phyloP scores from a whole-genome alignment of 2,888 invertebrate species.

The Drosophila tripunctata region DNA sequence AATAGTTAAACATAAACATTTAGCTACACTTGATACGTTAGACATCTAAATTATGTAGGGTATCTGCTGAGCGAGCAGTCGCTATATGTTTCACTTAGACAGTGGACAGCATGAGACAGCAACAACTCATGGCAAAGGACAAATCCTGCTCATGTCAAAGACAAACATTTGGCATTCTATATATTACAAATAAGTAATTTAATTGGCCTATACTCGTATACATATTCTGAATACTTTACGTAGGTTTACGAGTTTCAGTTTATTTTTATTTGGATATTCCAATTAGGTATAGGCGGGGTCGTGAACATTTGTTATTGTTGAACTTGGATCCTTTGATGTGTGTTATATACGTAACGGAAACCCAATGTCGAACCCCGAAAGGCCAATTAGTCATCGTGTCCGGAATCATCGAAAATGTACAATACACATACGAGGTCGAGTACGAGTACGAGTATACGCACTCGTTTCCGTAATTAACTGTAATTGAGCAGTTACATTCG shows the following conservation, averaged over 20 bases:
- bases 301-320: constrained; percentile 20
- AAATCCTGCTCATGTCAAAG: neutral
- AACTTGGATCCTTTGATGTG: constrained; percentile 22
- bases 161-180: constrained; percentile 31
- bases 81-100: constrained; percentile 6
- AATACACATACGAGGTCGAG: neutral
- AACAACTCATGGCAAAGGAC: neutral
- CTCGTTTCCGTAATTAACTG: constrained; percentile 24
- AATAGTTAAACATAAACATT: neutral
- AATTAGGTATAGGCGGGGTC: constrained; percentile 12
- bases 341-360: constrained; percentile 7
- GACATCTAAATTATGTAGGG: neutral
- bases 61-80: constrained; percentile 3
- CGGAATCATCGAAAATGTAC: neutral
- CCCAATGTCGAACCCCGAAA: constrained; percentile 2
- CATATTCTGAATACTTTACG: neutral
- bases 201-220: constrained; percentile 37
- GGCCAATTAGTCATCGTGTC: constrained; percentile 39
- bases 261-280: constrained; percentile 13
- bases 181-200: constrained; percentile 32
- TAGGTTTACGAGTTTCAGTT: neutral
- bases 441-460: too few species aligned
- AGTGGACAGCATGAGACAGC: neutral
- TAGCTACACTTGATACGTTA: neutral
- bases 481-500: neutral